Conservation (phyloP, 2,797 vertebrate genomes). For the Centropyge bicolor region DNA sequence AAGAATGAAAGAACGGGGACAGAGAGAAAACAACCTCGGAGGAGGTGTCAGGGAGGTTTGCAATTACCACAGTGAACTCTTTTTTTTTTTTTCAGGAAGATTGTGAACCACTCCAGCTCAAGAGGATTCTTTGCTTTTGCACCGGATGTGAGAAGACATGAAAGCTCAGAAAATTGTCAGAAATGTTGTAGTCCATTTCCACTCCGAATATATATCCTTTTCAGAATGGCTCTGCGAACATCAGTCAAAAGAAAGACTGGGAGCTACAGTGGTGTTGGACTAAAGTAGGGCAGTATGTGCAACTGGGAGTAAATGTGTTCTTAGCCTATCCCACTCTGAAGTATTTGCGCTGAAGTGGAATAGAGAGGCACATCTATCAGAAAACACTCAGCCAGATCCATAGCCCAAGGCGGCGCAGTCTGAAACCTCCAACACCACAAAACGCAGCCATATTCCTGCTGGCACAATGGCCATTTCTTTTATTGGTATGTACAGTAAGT, state of each 20-base stretch:
- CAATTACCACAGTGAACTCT: slow-evolving; percentile 27
- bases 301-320: slow-evolving; percentile 77
- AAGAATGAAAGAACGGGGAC: not conserved
- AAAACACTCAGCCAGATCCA: slow-evolving; percentile 72
- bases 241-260: slow-evolving; percentile 56
- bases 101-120: slow-evolving; percentile 34
- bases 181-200: slow-evolving; percentile 49
- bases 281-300: slow-evolving; percentile 75
- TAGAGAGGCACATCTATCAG: slow-evolving; percentile 76
- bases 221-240: slow-evolving; percentile 38
- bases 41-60: slow-evolving; percentile 26
- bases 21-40: slow-evolving; percentile 23
- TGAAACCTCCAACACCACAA: slow-evolving; percentile 58
- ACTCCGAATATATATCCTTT: slow-evolving; percentile 31
- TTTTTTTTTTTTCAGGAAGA: slow-evolving; percentile 34
- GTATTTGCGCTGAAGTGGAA: slow-evolving; percentile 70
- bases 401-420: slow-evolving; percentile 66
- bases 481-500: slow-evolving; percentile 21
- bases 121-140: slow-evolving; percentile 47
- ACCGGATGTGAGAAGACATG: slow-evolving; percentile 51
- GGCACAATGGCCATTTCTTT: slow-evolving; percentile 28
- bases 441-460: slow-evolving; percentile 41
- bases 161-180: slow-evolving; percentile 52
- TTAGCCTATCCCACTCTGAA: slow-evolving; percentile 70
- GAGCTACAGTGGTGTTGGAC: slow-evolving; percentile 55